Base-by-base conservation (phyloP, 2,113 vertebrate species). In the Alces alces region DNA sequence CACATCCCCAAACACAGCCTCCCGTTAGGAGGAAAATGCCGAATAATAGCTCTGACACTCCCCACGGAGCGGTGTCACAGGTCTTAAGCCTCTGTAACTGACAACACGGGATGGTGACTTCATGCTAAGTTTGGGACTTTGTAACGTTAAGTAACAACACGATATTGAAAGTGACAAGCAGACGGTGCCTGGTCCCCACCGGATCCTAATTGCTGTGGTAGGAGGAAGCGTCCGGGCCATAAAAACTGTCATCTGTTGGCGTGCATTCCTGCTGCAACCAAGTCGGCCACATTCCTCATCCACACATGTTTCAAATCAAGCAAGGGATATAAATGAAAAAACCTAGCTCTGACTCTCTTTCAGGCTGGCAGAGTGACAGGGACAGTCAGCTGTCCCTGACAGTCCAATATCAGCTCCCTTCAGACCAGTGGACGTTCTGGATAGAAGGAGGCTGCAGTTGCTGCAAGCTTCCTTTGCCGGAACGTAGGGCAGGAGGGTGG, bases 1-100 rank as follows among this genome's bases (percentile, higher is more conserved):
- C 97, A 98, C 97, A 98, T 95, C 94, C 55, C 19, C 87, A 93
- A 95, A 96, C 82, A 11, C 91, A 70, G 61, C 96, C 94, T 95
- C 97, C 80, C 43, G 19, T 27, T 6, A 87, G 83, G 84, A 82
- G 30, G 47, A 33, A 87, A 79, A 13, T 60, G 50, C 64, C 10
- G 28, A 57, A 50, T 12, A 21, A 64, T 23, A 52, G 55, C 43
- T 25, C 61, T 14, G 61, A 80, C 25, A 82, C 57, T 39, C 80
- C 50, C 86, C 0, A 6, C 61, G 52, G n/a, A 28, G 50, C 4
- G 2, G 3, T 1, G 21, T 66, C 86, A 60, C 2, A 1, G 30
- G 64, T 57, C 95, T 33, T 55, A 4, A 27, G 25, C 16, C 14
- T 85, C 58, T 17, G 57, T 52, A 73, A n/a, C 89, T 1, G 82